Conservation (phyloP, 1,140 invertebrate genomes). For the Pseudomyrmex sp. region DNA sequence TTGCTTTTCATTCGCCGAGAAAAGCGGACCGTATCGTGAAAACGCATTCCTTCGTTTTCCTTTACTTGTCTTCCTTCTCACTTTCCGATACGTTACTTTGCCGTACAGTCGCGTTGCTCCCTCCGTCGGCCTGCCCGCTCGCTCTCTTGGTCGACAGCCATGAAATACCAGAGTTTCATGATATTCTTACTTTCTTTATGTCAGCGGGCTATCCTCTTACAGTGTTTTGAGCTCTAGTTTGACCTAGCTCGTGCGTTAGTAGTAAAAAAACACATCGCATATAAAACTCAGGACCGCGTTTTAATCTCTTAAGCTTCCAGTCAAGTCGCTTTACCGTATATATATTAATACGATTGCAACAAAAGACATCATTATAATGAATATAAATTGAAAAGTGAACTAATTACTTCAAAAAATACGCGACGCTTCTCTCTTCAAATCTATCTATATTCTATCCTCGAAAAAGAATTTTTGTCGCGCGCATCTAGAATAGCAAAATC, state of each 20-base stretch:
- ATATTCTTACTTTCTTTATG: slow-evolving; percentile 38
- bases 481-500: too few species aligned
- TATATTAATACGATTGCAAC: background rate
- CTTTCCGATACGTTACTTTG: slow-evolving; percentile 43
- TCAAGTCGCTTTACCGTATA: background rate
- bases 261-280: background rate
- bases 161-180: slow-evolving; percentile 23
- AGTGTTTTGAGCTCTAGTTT: background rate
- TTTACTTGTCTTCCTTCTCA: background rate
- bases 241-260: too few species aligned
- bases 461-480: background rate
- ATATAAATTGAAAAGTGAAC: too few species aligned
- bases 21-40: slow-evolving; percentile 46
- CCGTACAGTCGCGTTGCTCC: slow-evolving; percentile 24
- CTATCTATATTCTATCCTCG: background rate
- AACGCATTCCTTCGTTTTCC: slow-evolving; percentile 50
- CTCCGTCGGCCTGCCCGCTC: background rate
- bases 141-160: slow-evolving; percentile 6
- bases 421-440: background rate
- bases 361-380: too few species aligned
- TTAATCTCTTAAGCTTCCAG: background rate
- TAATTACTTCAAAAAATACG: too few species aligned
- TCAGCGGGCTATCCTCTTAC: slow-evolving; percentile 17
- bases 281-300: background rate
- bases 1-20: slow-evolving; percentile 69